phyloP scores from a whole-genome alignment of 92 coral and sea anemone species.

The Paramuricea clavata region DNA sequence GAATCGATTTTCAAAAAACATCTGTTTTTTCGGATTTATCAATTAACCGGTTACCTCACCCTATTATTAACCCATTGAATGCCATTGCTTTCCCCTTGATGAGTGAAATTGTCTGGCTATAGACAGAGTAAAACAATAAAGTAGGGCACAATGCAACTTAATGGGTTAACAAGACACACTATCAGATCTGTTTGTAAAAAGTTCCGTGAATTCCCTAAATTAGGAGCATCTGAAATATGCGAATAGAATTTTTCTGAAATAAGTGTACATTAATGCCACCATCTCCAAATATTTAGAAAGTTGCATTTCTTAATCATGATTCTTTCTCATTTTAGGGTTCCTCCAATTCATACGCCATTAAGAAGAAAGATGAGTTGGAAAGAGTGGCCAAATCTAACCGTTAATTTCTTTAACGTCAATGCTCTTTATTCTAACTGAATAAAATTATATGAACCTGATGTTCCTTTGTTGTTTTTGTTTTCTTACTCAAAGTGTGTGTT shows the following conservation, averaged over 20 bases:
- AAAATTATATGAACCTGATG: constrained; percentile 1
- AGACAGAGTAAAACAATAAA: too few relatives aligned
- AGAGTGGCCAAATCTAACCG: constrained; percentile 99
- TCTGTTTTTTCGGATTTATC: too few relatives aligned
- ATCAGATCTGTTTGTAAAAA: too few relatives aligned
- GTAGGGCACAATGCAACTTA: too few relatives aligned
- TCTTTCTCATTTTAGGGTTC: constrained; percentile 78
- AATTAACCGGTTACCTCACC: too few relatives aligned
- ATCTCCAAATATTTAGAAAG: not conserved
- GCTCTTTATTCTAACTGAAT: constrained; percentile 10
- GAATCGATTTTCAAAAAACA: too few relatives aligned
- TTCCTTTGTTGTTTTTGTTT: not conserved
- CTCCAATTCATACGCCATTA: constrained; percentile 99
- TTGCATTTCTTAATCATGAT: too few relatives aligned
- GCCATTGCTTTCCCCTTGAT: too few relatives aligned
- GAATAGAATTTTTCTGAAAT: too few relatives aligned
- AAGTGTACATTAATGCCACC: not conserved
- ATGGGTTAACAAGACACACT: too few relatives aligned
- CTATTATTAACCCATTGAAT: too few relatives aligned
- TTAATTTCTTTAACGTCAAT: constrained; percentile 60
- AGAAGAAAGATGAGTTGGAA: constrained; percentile 99
- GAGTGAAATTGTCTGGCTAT: too few relatives aligned
- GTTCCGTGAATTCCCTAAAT: not conserved
- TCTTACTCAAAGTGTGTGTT: not conserved
- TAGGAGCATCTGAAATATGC: not conserved